Base-by-base conservation (phyloP, 1,140 invertebrate genomes). In the Diprion similis region DNA sequence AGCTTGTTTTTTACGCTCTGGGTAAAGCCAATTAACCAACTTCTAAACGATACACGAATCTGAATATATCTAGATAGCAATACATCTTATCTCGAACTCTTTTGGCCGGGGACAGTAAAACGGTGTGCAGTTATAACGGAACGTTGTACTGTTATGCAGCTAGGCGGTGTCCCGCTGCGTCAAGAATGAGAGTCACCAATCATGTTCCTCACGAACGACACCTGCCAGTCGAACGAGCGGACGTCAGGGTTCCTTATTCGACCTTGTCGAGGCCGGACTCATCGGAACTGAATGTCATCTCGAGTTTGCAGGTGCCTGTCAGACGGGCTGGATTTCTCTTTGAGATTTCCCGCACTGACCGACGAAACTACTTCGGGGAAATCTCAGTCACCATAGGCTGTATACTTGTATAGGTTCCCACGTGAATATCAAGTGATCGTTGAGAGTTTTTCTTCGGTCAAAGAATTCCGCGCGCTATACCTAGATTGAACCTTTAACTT, bases 71-170 rank as follows among this genome's bases (percentile, higher is more conserved):
- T 37, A 37, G 24, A 37, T 37, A 37, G 24, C 24, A 37, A 37
- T 37, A 37, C 24, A 37, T 37, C 24, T 37, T 37, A 37, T 37
- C 24, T 37, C 24, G 24, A 37, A 37, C 24, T 37, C 6, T 6
- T 37, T 37, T 37, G 24, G 24, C 24, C 24, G 11, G 51, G n/a
- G 9, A 17, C 7, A 59, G 11, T 59, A 37, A 37, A 37, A 37
- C 24, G 51, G 11, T 59, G 51, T 59, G 51, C 51, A 59, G 51
- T 59, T 59, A 59, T 59, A 59, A 59, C 51, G 51, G 51, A 59
- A 59, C 24, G 24, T 37, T 37, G 24, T 37, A 37, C 51, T 13
- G 51, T 59, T 59, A 37, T 37, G 24, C 24, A 37, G 24, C 24
- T 59, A 59, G 51, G 11, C 51, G 51, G 51, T 4, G 4, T 59